Evolutionary conservation across 2,888 invertebrate species (phyloP), one percentile per base, ranked within the genome.

Genomic region (Epicampocera succincta): DNA sequence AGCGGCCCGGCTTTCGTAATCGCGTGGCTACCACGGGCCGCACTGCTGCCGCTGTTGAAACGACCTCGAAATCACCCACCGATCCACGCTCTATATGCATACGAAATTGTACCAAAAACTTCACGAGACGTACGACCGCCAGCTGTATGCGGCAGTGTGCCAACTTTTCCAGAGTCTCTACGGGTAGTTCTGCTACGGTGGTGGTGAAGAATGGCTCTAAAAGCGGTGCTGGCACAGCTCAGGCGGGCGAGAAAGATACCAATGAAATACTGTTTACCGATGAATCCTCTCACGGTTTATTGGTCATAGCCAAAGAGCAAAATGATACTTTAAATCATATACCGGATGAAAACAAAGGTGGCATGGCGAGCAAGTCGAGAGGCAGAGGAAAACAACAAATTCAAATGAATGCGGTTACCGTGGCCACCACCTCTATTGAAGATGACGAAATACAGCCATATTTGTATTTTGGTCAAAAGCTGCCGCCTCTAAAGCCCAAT

Each of bases 401-500:
- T 2, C 75, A 77, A 52, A 9, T 65, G 8, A 56, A 9, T 13
- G 58, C 82, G 0, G 83, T 85, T 0, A 85, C 86, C 6, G 13
- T 84, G 15, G 81, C 86, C 17, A 66, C 83, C 1, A 77, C 85
- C 0, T 86, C 87, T 25, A 73, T 86, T 8, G 87, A 87, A n/a
- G 90, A 89, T 50, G 87, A 89, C 52, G 94, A 94, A 86, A 93
- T 94, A 92, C 93, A 93, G 61, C 94, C 95, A 12, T 95, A 95
- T 89, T 91, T 94, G 75, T 94, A 92, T 87, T 95, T 95, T 87
- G 95, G 95, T 0, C 93, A 94, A 86, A 95, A 95, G 87, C 86
- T 93, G 48, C 91, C 92, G 1, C 91, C 92, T 0, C 88, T 92
- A 1, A 88, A 87, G 56, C 91, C 90, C 0, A 88, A 86, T 1